Evolutionary conservation across 2,888 invertebrate genomes (phyloP), one percentile per base, ranked within the genome.

Genomic region (Drosophila macrospina): DNA sequence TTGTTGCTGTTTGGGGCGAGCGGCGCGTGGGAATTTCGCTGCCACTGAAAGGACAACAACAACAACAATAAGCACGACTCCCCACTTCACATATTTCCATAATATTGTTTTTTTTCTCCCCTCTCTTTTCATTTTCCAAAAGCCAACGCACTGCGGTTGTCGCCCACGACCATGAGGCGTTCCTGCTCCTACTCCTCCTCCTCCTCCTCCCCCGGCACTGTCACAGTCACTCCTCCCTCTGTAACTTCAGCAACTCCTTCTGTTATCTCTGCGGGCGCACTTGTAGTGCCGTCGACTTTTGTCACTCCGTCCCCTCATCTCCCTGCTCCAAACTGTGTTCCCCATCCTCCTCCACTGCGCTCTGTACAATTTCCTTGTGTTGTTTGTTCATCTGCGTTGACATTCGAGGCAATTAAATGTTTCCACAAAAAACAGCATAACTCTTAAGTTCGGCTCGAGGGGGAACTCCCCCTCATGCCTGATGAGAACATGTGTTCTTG

Each of bases 371-470:
- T 66, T 76, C 59, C 60, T 61, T 73, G 69, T 77, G 65, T 74
- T 73, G 74, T 80, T 78, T 85, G 69, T 82, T 80, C 79, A 78
- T 70, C 77, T 83, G 77, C 80, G 88, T 88, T 87, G 86, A 87
- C 86, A 86, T 88, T 79, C 76, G 69, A 74, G 86, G 86, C 86
- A 87, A 88, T 88, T 87, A 79, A 87, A 79, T 69, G 80, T 80
- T 69, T 74, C 44, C 69, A 61, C 63, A 69, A 60, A 69, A 69
- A 69, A 62, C 28, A 51, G 15, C 32, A 44, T 61, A 51, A 55
- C 45, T 68, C n/a, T 57, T 34, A 52, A 66, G 44, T 50, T 36
- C 26, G 36, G 24, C 26, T 36, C 13, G 42, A 20, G 44, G 34
- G 15, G 37, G 28, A 30, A 30, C 6, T 11, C 7, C 16, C 6